Base-by-base conservation (phyloP, 1,140 invertebrate genomes). In the Cecropterus lyciades region DNA sequence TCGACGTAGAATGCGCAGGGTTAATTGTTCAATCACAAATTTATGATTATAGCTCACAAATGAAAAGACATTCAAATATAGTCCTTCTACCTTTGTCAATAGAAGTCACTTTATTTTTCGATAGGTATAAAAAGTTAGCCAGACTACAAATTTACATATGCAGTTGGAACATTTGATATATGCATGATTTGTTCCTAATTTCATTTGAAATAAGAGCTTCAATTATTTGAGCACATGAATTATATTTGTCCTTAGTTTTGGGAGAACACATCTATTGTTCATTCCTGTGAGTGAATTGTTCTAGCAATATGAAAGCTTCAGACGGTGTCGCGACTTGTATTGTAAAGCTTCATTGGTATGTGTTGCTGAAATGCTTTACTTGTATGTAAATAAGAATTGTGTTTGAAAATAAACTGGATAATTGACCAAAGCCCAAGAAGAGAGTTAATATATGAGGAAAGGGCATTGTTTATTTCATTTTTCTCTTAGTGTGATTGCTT, bases 201-300 rank as follows among this genome's bases (percentile, higher is more conserved):
- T 0, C 14, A n/a, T 45, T 37, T 24, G 14, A 1, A 30, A 66
- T 69, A 75, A 68, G 46, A 37, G 43, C n/a, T 27, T 16, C 8
- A 33, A 5, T 8, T 9, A 49, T 7, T 17, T 17, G 9, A 48
- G n/a, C 0, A 3, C 1, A 27, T 0, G 20, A 6, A 15, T 0
- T 8, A 30, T 13, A 46, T 13, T 16, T 30, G 13, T 30, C 37
- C 33, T 37, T 45, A 64, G 52, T 69, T 68, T 70, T 45, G 65
- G 48, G 55, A 70, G 77, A 77, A 77, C 69, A 79, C 74, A 71
- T 75, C 72, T 73, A 77, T 80, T 80, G 77, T 77, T 79, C 77
- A 72, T 73, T 75, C 65, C 60, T 9, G 59, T 69, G 70, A 77
- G 69, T 72, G 75, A 73, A 80, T 80, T 80, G 77, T 67, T 77